Evolutionary conservation across 2,797 vertebrate genomes (phyloP), one percentile per base, ranked within the genome.

Genomic region (Acanthurus leucopareius): DNA sequence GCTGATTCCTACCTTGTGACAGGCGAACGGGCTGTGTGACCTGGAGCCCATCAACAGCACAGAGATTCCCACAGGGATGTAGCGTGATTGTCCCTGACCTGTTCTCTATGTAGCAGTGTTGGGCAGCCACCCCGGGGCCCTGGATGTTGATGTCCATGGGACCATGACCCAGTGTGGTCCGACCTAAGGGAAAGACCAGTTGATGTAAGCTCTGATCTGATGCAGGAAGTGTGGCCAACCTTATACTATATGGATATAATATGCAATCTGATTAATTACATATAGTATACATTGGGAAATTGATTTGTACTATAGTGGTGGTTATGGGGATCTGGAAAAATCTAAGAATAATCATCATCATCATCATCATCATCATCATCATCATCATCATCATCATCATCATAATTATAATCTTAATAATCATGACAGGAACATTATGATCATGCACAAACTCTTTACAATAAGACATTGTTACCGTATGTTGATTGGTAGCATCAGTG

Each of bases 61-160:
- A 99, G 54, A 92, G 89, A 28, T 98, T 97, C 69, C 97, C 97
- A 20, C 97, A 97, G 16, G 98, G 98, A 83, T 98, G 92, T 78
- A 99, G 91, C 0, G 92, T 97, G 81, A 99, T 96, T 3, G 94
- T 88, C 38, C 97, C 97, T 1, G 58, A 89, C 1, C 66, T 72
- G 45, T 98, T 97, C 90, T 98, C 97, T 0, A 99, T 97, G 95
- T 95, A 98, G 92, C 97, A 98, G 91, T 99, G 98, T 79, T 97
- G 95, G 2, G 95, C 93, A 0, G 92, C 95, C 76, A 99, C 92
- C 1, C 97, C 97, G 0, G 96, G 93, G 3, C 97, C 97, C 88
- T 97, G 97, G 77, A 99, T 92, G 49, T 79, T 69, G 64, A 99
- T 96, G 90, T 99, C 98, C 83, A 89, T 92, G 0, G 94, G 82